Base-by-base conservation (phyloP, 2,113 vertebrate species). In the Centropus unirufus region DNA sequence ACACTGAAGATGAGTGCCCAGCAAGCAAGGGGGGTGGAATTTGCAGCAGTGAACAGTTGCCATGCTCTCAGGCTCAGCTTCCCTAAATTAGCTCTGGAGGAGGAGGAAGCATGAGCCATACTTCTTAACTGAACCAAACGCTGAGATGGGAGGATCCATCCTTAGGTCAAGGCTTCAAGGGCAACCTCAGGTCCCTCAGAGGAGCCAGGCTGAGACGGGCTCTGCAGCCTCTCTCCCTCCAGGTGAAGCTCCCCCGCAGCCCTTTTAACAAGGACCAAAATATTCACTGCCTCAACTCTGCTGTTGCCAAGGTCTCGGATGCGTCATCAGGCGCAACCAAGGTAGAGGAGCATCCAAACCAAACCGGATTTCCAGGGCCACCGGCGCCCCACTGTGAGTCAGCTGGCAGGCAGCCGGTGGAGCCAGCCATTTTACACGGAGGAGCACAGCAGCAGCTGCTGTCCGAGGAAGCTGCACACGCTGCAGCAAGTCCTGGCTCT, bases 341-440 rank as follows among this genome's bases (percentile, higher is more conserved):
- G 64, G 83, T 79, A 92, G 83, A 89, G 34, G 62, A 96, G 52
- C 76, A 83, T 44, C 83, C 61, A 92, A 90, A 95, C 78, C 85
- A 90, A 88, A 83, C 92, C 5, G 42, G 86, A 90, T 97, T 96
- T 83, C 95, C 86, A 95, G 64, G 74, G 84, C 40, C 44, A 36
- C 7, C 63, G 16, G 68, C 94, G 89, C 76, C 76, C 64, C 19
- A 6, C 68, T 30, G 29, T 97, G 95, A 97, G 92, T 96, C 96
- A 97, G 92, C 79, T 80, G 83, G 92, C 83, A 83, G 86, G 85
- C 49, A 57, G 87, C 79, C 0, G 14, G 68, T 46, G 52, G 64
- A 47, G 44, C 52, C 86, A 92, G 91, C 72, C 89, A 94, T 95
- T 89, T 93, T 75, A 61, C 3, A 1, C 74, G 51, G 61, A 7